Evolutionary conservation across 2,113 vertebrate species (phyloP).

Genomic region (Pelecanus crispus): DNA sequence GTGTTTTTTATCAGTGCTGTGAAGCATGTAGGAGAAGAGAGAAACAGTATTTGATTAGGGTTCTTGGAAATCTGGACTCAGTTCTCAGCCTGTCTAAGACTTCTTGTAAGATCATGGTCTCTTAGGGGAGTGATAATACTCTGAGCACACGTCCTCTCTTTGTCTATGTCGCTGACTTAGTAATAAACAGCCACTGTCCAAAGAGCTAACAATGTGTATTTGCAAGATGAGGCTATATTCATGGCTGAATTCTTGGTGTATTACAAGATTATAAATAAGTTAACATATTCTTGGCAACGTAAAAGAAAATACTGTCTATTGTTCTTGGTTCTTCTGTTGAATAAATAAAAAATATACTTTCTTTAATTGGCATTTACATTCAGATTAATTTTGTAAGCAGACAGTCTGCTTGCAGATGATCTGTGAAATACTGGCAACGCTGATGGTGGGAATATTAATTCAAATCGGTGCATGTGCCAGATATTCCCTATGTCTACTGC

Average conservation of each 20-base stretch:
- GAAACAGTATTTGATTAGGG: background rate
- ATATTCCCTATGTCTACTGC: background rate
- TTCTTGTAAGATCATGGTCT: background rate
- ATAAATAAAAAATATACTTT: background rate
- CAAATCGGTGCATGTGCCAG: background rate
- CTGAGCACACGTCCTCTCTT: background rate
- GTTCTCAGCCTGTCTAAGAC: background rate
- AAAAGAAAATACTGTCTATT: background rate
- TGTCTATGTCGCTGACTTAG: background rate
- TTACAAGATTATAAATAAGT: background rate
- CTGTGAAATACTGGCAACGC: background rate
- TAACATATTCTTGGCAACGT: background rate
- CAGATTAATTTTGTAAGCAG: background rate
- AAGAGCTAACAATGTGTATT: background rate
- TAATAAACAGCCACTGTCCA: background rate
- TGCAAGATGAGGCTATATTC: background rate
- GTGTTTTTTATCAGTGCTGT: background rate
- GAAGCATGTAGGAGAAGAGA: background rate
- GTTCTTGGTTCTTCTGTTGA: background rate
- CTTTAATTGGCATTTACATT: background rate
- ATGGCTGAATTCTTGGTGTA: background rate
- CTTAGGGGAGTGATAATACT: background rate
- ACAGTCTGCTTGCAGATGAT: background rate
- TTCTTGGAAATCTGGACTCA: conserved; percentile 24
- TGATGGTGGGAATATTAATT: background rate